Evolutionary conservation across 2,797 vertebrate genomes (phyloP), one percentile per base, ranked within the genome.

Genomic region (Echiichthys vipera): DNA sequence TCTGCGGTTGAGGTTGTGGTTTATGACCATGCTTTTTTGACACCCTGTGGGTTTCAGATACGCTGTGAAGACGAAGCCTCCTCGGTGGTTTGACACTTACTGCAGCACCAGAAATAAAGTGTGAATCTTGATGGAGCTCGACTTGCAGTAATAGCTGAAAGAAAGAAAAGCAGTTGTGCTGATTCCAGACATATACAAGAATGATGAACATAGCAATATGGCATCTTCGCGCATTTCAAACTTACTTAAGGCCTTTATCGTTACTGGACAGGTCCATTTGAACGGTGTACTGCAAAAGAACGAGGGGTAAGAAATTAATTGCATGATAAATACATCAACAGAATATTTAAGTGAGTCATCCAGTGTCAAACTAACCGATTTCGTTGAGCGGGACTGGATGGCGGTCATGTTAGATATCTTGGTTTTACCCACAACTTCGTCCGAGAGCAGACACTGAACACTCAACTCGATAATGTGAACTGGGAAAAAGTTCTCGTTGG

Each of bases 91-190:
- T 9, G 36, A 82, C 84, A 96, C 97, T 97, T 94, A 98, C 97
- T 97, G 96, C 84, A 97, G 85, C 55, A 95, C 93, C 80, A 97
- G 78, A 72, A 97, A 94, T 78, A 98, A 77, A 0, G 95, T 95
- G 91, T 97, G 96, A 73, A 97, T 95, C 84, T 93, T 95, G 89
- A 96, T 71, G 9, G 86, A 46, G 36, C 2, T 54, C 68, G 93
- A 95, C 55, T 93, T 94, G 92, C 97, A 98, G 90, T 95, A 96
- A 39, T 72, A 37, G 85, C 97, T 98, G 90, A 83, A 88, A 90
- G 82, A 70, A 59, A 71, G 3, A 5, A 53, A 51, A 71, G 42
- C n/a, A 42, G 18, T 0, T 5, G 14, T 5, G 1, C 42, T 46
- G 8, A 68, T 20, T 27, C 34, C 25, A 57, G 13, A 61, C 53